Conservation (phyloP, 2,797 vertebrate genomes). For the Xiphophorus birchmanni region DNA sequence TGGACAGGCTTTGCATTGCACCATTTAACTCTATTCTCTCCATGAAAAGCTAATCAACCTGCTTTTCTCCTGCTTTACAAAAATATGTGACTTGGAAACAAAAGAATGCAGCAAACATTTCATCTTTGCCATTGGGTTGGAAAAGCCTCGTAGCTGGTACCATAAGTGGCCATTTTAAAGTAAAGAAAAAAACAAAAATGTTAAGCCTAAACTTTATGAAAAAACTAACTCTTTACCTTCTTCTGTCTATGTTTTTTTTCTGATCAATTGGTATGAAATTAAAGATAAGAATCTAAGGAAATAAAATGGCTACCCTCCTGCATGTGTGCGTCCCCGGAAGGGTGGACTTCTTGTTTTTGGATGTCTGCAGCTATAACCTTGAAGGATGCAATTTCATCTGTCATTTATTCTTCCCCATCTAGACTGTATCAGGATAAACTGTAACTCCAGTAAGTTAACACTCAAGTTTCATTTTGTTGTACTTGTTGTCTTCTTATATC, state of each 20-base stretch:
- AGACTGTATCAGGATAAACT: slow-evolving; percentile 99
- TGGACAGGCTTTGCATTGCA: slow-evolving; percentile 15
- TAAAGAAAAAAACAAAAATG: slow-evolving; percentile 55
- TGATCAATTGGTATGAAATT: slow-evolving; percentile 20
- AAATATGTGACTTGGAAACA: slow-evolving; percentile 55
- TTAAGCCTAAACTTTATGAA: slow-evolving; percentile 15
- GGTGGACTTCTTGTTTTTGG: slow-evolving; percentile 99
- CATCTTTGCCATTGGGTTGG: slow-evolving; percentile 84
- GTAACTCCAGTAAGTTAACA: slow-evolving; percentile 99
- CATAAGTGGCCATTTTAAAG: slow-evolving; percentile 97
- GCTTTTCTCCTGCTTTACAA: slow-evolving; percentile 28
- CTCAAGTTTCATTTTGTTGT: slow-evolving; percentile 99
- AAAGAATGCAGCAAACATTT: slow-evolving; percentile 59
- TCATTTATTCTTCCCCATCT: slow-evolving; percentile 99
- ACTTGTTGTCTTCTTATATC: slow-evolving; percentile 43
- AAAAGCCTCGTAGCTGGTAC: slow-evolving; percentile 93
- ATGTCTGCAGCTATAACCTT: slow-evolving; percentile 99
- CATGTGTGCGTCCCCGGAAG: slow-evolving; percentile 99
- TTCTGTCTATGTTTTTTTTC: slow-evolving; percentile 20
- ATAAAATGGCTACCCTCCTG: slow-evolving; percentile 96
- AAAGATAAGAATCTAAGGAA: slow-evolving; percentile 9
- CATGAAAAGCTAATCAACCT: slow-evolving; percentile 14
- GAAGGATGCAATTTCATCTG: slow-evolving; percentile 99
- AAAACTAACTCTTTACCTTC: slow-evolving; percentile 10
- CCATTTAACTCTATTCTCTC: neutral